Base-by-base conservation (phyloP, 2,888 invertebrate genomes). In the Dicycla oo region DNA sequence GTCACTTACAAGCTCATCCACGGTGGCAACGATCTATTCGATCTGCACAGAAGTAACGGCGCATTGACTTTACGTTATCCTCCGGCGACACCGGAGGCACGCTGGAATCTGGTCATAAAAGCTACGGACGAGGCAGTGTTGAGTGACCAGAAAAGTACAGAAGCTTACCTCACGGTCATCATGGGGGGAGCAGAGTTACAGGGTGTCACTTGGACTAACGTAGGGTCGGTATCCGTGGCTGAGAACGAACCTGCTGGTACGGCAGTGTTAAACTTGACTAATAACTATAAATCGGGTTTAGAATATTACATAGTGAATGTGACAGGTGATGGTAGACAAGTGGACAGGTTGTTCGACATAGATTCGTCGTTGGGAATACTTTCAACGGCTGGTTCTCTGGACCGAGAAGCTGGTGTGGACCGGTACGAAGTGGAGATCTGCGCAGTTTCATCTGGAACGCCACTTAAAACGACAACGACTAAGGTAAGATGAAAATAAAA, bases 101-200 rank as follows among this genome's bases (percentile, higher is more conserved):
- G 97, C 67, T 98, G 98, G 95, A 97, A 98, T 87, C 95, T 99
- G 56, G 98, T 98, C 0, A 97, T 99, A 58, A 97, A 98, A 88
- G 99, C 99, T 6, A 98, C 98, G 13, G 99, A 99, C 92, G 99
- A 99, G 91, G 99, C 99, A 0, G 98, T 98, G 3, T 97, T 98
- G 88, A 97, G 98, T 84, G 98, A 98, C 91, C 97, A 98, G 76
- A 97, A 98, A 93, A 98, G 98, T 78, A 98, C 98, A 3, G 98
- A 99, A 91, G 97, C 98, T 1, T 98, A 98, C 90, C 96, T 99
- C 60, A 98, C 98, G 8, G 97, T 99, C 70, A 97, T 99, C 74
- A 97, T 98, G 81, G 97, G 97, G 18, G 97, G 97, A 45, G 95
- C 96, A 57, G 96, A 96, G 67, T 91, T 96, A 58, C 96, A 96